phyloP scores from a whole-genome alignment of 2,797 vertebrate species.

The Platyrinchus mystaceus region DNA sequence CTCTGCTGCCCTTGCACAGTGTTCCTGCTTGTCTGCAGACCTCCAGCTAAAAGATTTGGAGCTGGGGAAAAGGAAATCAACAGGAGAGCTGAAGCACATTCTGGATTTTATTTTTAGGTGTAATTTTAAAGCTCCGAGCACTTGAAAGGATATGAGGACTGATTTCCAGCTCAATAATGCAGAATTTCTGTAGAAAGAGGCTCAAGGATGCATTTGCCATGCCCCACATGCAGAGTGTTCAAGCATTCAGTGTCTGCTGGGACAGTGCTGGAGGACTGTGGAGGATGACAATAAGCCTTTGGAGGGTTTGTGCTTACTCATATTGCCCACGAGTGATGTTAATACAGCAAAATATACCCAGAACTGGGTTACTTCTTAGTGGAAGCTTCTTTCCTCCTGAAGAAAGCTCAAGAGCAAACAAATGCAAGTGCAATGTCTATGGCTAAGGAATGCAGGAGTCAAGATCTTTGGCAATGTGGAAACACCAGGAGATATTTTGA shows the following conservation, averaged over 20 bases:
- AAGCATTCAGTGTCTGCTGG: neutral
- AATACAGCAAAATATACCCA: neutral
- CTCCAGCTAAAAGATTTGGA: neutral
- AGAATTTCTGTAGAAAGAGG: neutral
- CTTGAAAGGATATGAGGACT: neutral
- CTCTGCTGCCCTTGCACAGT: neutral
- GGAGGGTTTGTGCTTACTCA: neutral
- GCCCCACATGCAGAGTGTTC: neutral
- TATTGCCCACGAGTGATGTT: neutral
- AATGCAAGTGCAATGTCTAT: neutral
- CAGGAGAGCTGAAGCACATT: neutral
- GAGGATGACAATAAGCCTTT: neutral
- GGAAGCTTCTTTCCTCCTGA: neutral
- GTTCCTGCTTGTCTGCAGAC: neutral
- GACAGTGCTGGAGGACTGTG: neutral
- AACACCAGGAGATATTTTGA: neutral
- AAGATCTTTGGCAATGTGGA: neutral
- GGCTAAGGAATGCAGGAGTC: neutral
- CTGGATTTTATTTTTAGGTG: neutral
- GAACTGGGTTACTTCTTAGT: neutral
- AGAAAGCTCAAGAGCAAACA: neutral
- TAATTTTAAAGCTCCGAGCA: neutral
- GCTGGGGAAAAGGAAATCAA: neutral
- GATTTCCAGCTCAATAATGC: neutral
- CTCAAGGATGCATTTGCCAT: neutral